These are phyloP conservation scores for Stegostoma tigrinum DNA, from an alignment of 2,113 vertebrate genomes.

Conservation along the genomic window DNA sequence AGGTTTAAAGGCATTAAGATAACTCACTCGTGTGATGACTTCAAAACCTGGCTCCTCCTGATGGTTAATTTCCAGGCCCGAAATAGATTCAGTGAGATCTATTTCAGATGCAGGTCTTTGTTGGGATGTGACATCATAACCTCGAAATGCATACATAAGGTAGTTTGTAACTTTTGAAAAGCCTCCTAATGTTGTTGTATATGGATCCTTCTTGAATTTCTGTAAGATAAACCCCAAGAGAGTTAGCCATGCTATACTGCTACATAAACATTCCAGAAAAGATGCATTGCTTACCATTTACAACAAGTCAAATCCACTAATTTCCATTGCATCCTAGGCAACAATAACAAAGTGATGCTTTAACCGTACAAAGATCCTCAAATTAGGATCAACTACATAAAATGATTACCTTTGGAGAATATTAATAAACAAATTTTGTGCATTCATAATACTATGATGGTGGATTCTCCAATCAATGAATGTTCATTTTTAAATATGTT, in stretches of 20 bases:
- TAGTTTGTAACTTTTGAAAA: slow-evolving; percentile 97
- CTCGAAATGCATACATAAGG: slow-evolving; percentile 79
- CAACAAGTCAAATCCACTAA: background rate
- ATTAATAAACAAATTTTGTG: background rate
- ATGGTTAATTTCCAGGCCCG: slow-evolving; percentile 90
- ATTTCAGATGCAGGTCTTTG: slow-evolving; percentile 82
- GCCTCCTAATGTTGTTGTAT: slow-evolving; percentile 76
- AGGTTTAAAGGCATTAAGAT: background rate
- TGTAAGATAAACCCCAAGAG: slow-evolving; percentile 47
- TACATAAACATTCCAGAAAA: background rate
- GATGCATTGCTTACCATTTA: background rate
- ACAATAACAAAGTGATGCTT: background rate
- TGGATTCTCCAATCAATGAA: background rate
- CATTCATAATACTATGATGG: background rate
- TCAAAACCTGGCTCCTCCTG: slow-evolving; percentile 97
- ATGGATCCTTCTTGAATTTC: slow-evolving; percentile 87
- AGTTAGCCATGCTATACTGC: background rate
- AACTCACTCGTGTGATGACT: slow-evolving; percentile 92
- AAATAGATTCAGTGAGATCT: slow-evolving; percentile 82
- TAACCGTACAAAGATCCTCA: background rate
- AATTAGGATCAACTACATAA: background rate
- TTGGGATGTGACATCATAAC: slow-evolving; percentile 64
- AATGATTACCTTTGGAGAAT: background rate
- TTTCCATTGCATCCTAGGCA: background rate
- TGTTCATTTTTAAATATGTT: background rate